A percentile compares a stretch with the other conserved stretches of the same genome.
phyloP scores from a whole-genome alignment of 2,113 vertebrate species.

The Cinclus cinclus region DNA sequence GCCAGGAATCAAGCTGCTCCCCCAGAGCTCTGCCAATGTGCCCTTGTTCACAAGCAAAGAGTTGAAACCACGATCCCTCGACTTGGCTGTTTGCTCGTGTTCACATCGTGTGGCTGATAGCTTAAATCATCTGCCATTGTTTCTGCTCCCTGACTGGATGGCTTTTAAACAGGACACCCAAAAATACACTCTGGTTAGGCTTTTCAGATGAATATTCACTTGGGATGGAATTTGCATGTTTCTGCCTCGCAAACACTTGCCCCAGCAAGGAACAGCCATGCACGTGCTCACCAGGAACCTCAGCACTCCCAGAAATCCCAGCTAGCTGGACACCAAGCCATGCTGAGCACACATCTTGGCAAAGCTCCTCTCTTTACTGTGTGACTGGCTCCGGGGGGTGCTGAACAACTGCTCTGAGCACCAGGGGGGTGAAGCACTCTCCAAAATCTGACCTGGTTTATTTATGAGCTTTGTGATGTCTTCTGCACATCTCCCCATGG shows the following conservation, averaged over 20 bases:
- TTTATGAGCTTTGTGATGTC: background rate
- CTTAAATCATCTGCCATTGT: conserved; percentile 49
- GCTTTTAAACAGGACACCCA: conserved; percentile 16
- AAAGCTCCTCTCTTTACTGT: background rate
- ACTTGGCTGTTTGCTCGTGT: background rate
- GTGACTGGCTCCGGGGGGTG: background rate
- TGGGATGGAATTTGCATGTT: background rate
- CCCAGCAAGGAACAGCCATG: background rate
- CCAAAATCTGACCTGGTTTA: background rate
- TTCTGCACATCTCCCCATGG: background rate
- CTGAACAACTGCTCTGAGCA: background rate
- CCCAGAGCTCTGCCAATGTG: background rate
- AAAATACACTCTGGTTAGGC: conserved; percentile 40
- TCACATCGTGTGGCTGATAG: conserved; percentile 14
- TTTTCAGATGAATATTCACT: background rate
- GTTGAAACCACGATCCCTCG: background rate
- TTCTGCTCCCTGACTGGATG: background rate
- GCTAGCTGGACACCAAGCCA: background rate
- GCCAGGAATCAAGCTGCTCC: conserved; percentile 30
- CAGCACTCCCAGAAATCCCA: background rate
- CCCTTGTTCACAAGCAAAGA: background rate
- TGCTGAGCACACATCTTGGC: conserved; percentile 24
- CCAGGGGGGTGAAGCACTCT: background rate
- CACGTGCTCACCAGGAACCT: background rate
- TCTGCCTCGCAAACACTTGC: background rate